These are phyloP conservation scores for Saturnia pavonia DNA, from an alignment of 2,888 invertebrate species.

Conservation along the genomic window DNA sequence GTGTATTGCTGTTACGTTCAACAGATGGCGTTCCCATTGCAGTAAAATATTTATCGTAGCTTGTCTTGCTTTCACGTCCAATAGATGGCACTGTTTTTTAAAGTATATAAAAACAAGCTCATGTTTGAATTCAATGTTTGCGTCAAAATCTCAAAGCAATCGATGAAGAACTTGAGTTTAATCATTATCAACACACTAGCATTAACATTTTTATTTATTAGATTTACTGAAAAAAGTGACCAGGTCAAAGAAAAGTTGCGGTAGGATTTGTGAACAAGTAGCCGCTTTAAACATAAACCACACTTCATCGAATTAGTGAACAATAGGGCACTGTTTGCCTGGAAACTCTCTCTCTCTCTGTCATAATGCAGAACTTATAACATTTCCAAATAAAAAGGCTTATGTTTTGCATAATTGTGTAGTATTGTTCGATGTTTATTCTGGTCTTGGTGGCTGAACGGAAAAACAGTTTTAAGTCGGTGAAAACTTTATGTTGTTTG, in stretches of 20 bases:
- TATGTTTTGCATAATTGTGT: slow-evolving; percentile 27
- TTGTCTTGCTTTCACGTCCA: no score
- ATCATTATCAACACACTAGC: no score
- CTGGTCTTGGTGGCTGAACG: background rate
- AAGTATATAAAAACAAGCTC: no score
- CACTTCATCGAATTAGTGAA: slow-evolving; percentile 41
- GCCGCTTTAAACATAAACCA: slow-evolving; percentile 22
- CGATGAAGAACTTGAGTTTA: no score
- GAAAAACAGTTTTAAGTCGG: background rate
- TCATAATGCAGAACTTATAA: slow-evolving; percentile 61
- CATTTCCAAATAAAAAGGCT: slow-evolving; percentile 39
- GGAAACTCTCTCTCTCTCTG: slow-evolving; percentile 51
- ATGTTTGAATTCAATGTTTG: no score
- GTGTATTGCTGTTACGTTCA: no score
- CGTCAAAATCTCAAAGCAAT: no score
- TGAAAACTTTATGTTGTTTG: background rate
- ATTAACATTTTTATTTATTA: no score
- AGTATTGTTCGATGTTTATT: slow-evolving; percentile 21
- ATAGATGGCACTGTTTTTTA: no score
- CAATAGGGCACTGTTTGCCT: slow-evolving; percentile 64
- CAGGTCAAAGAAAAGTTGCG: background rate
- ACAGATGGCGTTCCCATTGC: no score
- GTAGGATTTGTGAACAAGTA: background rate
- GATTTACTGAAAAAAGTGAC: no score
- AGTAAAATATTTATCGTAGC: no score